Percentiles rank a stretch among this genome's conserved stretches.
Evolutionary conservation across 2,113 vertebrate species (phyloP).

Genomic region (Indicator indicator): DNA sequence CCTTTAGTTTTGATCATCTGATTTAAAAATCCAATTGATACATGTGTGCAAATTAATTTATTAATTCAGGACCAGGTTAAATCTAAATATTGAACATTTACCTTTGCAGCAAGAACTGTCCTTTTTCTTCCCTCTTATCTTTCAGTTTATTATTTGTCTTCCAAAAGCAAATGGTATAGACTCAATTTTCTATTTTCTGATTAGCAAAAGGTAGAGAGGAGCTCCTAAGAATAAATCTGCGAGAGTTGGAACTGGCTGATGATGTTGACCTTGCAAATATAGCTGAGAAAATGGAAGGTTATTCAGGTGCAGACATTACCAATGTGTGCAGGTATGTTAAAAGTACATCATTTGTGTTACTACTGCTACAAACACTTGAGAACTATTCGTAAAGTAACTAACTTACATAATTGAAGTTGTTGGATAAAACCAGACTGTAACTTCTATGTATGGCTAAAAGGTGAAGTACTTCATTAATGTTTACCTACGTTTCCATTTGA

Average conservation of each 20-base stretch:
- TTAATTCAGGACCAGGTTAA: background rate
- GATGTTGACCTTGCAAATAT: slow-evolving; percentile 93
- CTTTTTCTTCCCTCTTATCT: background rate
- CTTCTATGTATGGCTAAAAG: background rate
- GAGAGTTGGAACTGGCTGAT: slow-evolving; percentile 91
- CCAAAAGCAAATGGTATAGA: background rate
- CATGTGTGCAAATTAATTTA: background rate
- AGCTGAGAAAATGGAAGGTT: slow-evolving; percentile 95
- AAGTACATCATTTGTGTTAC: background rate
- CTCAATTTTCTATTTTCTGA: slow-evolving; percentile 29
- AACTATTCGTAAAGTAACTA: background rate
- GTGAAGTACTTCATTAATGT: background rate
- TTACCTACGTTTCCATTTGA: background rate
- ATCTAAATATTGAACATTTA: background rate
- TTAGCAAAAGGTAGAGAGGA: slow-evolving; percentile 92
- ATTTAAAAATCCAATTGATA: background rate
- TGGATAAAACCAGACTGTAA: background rate
- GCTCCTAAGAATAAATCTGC: slow-evolving; percentile 91
- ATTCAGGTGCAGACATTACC: slow-evolving; percentile 97
- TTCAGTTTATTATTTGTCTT: background rate
- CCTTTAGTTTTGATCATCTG: background rate
- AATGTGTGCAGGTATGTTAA: slow-evolving; percentile 94
- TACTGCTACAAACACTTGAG: background rate
- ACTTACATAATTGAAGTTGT: background rate
- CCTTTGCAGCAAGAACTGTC: background rate